A percentile compares a stretch with the other conserved stretches of the same genome.
These are phyloP conservation scores for Dallia pectoralis DNA, from an alignment of 2,797 vertebrate species.

Conservation along the genomic window DNA sequence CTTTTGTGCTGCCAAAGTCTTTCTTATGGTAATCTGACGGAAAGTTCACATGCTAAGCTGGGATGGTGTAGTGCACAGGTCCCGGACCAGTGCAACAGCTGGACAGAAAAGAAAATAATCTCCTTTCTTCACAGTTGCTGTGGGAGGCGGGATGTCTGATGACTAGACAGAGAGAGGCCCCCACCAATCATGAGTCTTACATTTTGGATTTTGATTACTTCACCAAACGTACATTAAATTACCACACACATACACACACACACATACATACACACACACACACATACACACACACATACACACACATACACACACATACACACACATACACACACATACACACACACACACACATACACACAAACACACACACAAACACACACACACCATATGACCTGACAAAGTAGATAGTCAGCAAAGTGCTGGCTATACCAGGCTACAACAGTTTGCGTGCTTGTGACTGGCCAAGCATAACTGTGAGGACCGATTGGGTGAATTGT, in stretches of 20 bases:
- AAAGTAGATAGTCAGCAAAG: constrained; percentile 29
- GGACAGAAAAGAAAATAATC: constrained; percentile 30
- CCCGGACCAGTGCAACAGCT: constrained; percentile 43
- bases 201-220: not conserved
- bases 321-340: constrained; percentile 36
- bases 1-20: constrained; percentile 4
- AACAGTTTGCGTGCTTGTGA: no score
- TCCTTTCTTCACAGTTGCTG: constrained; percentile 15
- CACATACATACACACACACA: constrained; percentile 45
- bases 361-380: constrained; percentile 42
- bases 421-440: constrained; percentile 39
- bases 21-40: constrained; percentile 41
- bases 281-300: constrained; percentile 38
- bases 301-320: constrained; percentile 43
- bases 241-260: constrained; percentile 36
- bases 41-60: constrained; percentile 56
- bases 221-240: not conserved
- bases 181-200: constrained; percentile 15
- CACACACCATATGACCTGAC: constrained; percentile 52
- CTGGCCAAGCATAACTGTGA: no score
- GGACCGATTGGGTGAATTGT: no score
- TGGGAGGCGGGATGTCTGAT: constrained; percentile 5
- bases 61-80: constrained; percentile 36
- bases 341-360: constrained; percentile 42
- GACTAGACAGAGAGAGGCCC: constrained; percentile 3